Evolutionary conservation across 2,113 vertebrate genomes (phyloP).

Genomic region (Peucedramus taeniatus): DNA sequence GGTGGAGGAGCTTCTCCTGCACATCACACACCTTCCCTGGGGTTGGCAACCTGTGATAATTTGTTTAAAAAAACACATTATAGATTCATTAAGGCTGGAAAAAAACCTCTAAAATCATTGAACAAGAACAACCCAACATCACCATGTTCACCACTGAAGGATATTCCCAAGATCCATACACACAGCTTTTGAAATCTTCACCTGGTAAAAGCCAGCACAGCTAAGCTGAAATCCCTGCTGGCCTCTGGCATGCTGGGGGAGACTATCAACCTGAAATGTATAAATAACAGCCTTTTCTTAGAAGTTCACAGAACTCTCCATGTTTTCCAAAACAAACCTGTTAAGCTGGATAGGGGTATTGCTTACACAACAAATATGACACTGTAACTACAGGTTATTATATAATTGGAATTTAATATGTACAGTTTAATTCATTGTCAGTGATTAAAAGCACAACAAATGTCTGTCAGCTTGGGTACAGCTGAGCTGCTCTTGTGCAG

Average conservation of each 20-base stretch:
- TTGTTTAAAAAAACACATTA: background rate
- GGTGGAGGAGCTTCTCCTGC: background rate
- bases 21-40: background rate
- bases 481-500: conserved; percentile 55
- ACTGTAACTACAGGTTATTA: conserved; percentile 60
- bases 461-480: conserved; percentile 55
- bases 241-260: background rate
- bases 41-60: background rate
- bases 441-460: conserved; percentile 61
- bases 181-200: background rate
- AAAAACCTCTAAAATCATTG: background rate
- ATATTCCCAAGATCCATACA: background rate
- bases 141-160: background rate
- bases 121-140: background rate
- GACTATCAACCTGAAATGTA: background rate
- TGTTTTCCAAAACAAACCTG: conserved; percentile 43
- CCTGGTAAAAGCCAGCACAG: background rate
- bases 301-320: conserved; percentile 16
- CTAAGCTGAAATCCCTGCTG: background rate
- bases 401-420: conserved; percentile 68
- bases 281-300: conserved; percentile 25
- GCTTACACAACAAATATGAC: conserved; percentile 41
- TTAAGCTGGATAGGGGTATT: background rate
- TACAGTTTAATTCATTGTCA: conserved; percentile 65
- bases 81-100: background rate